Evolutionary conservation across 2,888 invertebrate genomes (phyloP).

Genomic region (Caradrina kadenii): DNA sequence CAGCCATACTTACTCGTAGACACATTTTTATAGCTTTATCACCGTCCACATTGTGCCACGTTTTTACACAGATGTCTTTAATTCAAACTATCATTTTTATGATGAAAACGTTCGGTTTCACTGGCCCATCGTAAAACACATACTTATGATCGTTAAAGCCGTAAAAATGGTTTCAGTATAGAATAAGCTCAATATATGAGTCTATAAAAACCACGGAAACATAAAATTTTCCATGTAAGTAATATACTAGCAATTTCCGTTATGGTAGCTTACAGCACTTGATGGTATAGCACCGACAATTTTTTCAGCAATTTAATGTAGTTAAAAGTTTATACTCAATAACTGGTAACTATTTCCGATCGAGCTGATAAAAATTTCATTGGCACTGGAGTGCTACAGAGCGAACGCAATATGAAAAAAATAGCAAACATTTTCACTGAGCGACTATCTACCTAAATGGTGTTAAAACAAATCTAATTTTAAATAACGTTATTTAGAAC

Average conservation of each 20-base stretch:
- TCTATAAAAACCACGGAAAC: slow-evolving; percentile 84
- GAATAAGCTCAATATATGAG: slow-evolving; percentile 84
- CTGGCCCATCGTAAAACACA: slow-evolving; percentile 78
- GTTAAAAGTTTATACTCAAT: slow-evolving; percentile 46
- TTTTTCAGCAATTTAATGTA: slow-evolving; percentile 49
- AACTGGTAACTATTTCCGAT: slow-evolving; percentile 48
- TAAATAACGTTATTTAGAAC: slow-evolving; percentile 31
- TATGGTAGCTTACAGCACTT: slow-evolving; percentile 69
- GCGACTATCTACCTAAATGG: slow-evolving; percentile 1
- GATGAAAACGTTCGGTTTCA: slow-evolving; percentile 61
- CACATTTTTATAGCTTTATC: slow-evolving; percentile 40
- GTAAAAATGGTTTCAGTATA: slow-evolving; percentile 83
- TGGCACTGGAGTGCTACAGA: slow-evolving; percentile 12
- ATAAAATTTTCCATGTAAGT: slow-evolving; percentile 81
- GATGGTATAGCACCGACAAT: slow-evolving; percentile 32
- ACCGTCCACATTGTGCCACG: slow-evolving; percentile 18
- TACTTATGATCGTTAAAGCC: slow-evolving; percentile 84
- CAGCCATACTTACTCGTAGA: slow-evolving; percentile 2
- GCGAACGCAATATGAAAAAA: slow-evolving; percentile 13
- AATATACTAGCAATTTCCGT: slow-evolving; percentile 84
- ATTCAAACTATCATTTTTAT: slow-evolving; percentile 59
- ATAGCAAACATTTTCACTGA: slow-evolving; percentile 10
- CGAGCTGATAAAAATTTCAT: slow-evolving; percentile 38
- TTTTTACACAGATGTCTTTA: slow-evolving; percentile 31
- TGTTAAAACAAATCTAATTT: slow-evolving; percentile 32